Conservation (phyloP, 2,113 vertebrate species). For the Microtus montanus region DNA sequence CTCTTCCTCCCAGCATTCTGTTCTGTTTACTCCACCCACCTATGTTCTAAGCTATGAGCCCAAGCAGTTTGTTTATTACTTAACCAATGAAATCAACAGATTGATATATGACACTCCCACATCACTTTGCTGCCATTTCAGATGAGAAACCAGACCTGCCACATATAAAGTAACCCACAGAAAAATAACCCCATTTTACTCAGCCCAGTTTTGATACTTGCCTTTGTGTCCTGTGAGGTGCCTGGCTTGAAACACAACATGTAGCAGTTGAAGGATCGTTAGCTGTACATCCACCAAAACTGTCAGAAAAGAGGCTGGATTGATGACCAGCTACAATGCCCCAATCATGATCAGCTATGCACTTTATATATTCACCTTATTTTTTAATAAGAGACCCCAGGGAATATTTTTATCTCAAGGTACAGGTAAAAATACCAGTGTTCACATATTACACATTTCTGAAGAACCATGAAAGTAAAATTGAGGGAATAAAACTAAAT, state of each 20-base stretch:
- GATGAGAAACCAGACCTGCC: not conserved
- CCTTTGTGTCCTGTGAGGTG: not conserved
- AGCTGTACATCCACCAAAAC: not conserved
- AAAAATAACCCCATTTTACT: not conserved
- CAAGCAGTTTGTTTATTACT: too few relatives aligned
- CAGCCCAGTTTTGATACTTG: not conserved
- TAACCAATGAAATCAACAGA: too few relatives aligned
- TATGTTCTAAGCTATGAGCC: too few relatives aligned
- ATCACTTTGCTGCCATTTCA: not conserved
- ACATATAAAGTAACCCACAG: not conserved
- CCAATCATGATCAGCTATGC: fast-evolving
- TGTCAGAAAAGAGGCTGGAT: not conserved
- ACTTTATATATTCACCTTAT: not conserved
- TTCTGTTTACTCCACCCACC: too few relatives aligned
- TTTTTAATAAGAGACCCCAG: not conserved
- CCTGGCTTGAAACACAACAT: not conserved
- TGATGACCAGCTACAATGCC: not conserved
- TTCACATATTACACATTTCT: not conserved
- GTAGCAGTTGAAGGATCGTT: fast-evolving
- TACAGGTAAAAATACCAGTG: not conserved
- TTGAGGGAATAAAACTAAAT: not conserved
- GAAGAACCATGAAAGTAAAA: not conserved
- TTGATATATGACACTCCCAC: too few relatives aligned
- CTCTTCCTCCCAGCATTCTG: too few relatives aligned
- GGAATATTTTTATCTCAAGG: not conserved